Percentiles rank a stretch among this genome's conserved stretches.
Evolutionary conservation across 2,888 invertebrate genomes (phyloP).

Genomic region (Stegophylla sp.): DNA sequence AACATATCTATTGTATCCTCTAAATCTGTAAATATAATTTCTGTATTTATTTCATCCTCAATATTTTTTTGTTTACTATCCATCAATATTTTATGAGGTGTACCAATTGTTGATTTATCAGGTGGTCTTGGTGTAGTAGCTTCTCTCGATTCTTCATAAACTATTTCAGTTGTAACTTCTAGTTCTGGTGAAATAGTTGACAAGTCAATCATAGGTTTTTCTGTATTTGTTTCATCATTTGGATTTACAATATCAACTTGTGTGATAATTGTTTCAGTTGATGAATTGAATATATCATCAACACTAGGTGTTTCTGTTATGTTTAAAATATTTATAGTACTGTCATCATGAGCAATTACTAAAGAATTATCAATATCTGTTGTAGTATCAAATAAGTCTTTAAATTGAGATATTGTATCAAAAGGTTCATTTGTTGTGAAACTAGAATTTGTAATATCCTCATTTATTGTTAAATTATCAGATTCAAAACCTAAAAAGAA

Average conservation of each 20-base stretch:
- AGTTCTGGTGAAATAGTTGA: conserved; percentile 29
- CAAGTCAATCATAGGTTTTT: conserved; percentile 15
- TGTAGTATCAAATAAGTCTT: conserved; percentile 48
- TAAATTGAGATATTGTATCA: conserved; percentile 17
- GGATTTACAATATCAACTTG: conserved; percentile 52
- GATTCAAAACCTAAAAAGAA: conserved; percentile 46
- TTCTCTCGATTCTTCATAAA: conserved; percentile 37
- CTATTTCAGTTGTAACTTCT: conserved; percentile 24
- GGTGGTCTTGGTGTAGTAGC: conserved; percentile 31
- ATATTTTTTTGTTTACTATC: conserved; percentile 10
- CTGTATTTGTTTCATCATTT: conserved; percentile 16
- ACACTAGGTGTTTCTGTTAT: neutral
- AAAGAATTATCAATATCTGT: conserved; percentile 43
- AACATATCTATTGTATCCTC: conserved; percentile 53
- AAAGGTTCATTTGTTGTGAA: conserved; percentile 9
- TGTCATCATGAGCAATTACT: conserved; percentile 30
- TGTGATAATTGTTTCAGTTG: conserved; percentile 26
- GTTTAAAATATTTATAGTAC: conserved; percentile 34
- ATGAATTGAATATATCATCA: conserved; percentile 3
- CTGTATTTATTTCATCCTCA: conserved; percentile 39
- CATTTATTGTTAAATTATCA: conserved; percentile 29
- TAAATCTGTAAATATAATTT: conserved; percentile 41
- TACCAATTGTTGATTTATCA: conserved; percentile 19
- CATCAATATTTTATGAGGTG: conserved; percentile 35
- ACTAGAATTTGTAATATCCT: neutral